Conservation (phyloP, 2,113 vertebrate genomes). For the Ancistrus triradiatus region DNA sequence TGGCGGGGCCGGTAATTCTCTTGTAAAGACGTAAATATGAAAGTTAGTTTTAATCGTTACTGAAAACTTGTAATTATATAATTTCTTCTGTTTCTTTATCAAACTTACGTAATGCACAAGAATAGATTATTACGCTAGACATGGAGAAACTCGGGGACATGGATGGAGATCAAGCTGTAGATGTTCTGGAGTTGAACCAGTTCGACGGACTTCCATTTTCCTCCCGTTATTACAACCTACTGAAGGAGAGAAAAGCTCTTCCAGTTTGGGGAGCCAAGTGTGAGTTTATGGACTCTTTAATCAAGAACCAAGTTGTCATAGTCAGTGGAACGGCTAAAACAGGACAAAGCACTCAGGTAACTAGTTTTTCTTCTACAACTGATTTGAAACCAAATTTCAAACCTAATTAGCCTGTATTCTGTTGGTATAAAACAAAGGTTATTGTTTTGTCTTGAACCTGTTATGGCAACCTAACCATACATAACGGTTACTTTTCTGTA, state of each 20-base stretch:
- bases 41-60: too few relatives aligned
- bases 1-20: neutral
- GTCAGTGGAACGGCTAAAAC: constrained; percentile 75
- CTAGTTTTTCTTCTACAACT: constrained; percentile 13
- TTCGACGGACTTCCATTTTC: constrained; percentile 88
- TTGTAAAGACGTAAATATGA: too few relatives aligned
- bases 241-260: constrained; percentile 75
- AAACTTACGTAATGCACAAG: neutral
- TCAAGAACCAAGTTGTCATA: constrained; percentile 73
- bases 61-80: too few relatives aligned
- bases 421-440: neutral
- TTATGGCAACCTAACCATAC: too few relatives aligned
- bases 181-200: constrained; percentile 81
- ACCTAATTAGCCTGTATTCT: neutral
- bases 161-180: constrained; percentile 57
- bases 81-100: too few relatives aligned
- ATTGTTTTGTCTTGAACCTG: neutral
- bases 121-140: neutral
- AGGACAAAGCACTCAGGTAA: constrained; percentile 87
- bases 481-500: too few relatives aligned
- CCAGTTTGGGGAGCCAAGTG: constrained; percentile 75
- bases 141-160: constrained; percentile 14
- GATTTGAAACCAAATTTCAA: neutral
- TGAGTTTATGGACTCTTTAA: constrained; percentile 75
- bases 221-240: constrained; percentile 79